Percentiles rank a stretch among this genome's conserved stretches.
Evolutionary conservation across 1,140 invertebrate genomes (phyloP).

Genomic region (Branchinecta lindahli): DNA sequence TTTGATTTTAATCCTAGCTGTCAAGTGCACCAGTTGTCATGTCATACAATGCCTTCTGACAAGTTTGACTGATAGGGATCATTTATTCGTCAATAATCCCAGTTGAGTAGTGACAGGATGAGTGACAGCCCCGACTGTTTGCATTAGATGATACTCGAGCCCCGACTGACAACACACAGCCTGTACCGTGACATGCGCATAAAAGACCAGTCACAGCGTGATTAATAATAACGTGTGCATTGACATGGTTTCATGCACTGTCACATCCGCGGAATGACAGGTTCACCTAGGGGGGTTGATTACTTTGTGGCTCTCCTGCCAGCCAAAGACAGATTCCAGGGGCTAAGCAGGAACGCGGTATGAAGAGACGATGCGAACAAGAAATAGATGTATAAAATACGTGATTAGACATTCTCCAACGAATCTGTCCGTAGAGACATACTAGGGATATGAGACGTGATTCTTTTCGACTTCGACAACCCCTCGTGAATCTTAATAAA

Average conservation of each 20-base stretch:
- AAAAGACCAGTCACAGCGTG: constrained; percentile 3
- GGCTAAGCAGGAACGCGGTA: too few relatives aligned
- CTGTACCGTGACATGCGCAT: neutral
- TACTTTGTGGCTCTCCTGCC: neutral
- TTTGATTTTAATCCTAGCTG: too few relatives aligned
- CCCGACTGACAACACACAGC: neutral
- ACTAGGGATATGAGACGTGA: too few relatives aligned
- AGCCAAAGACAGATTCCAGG: too few relatives aligned
- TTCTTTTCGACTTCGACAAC: too few relatives aligned
- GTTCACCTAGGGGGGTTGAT: neutral
- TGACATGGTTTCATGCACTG: constrained; percentile 9
- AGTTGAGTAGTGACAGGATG: constrained; percentile 2
- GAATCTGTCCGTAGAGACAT: too few relatives aligned
- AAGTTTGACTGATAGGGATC: neutral
- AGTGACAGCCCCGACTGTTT: constrained; percentile 8
- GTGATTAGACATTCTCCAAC: too few relatives aligned
- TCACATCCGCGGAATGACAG: neutral
- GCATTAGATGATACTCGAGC: constrained; percentile 6
- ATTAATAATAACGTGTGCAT: neutral
- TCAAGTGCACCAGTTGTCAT: neutral
- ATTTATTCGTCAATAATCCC: neutral
- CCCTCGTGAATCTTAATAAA: too few relatives aligned
- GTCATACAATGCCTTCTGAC: neutral
- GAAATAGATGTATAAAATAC: too few relatives aligned
- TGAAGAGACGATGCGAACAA: too few relatives aligned